Base-by-base conservation (phyloP, 1,140 invertebrate genomes). In the Zaprionus ornatus region DNA sequence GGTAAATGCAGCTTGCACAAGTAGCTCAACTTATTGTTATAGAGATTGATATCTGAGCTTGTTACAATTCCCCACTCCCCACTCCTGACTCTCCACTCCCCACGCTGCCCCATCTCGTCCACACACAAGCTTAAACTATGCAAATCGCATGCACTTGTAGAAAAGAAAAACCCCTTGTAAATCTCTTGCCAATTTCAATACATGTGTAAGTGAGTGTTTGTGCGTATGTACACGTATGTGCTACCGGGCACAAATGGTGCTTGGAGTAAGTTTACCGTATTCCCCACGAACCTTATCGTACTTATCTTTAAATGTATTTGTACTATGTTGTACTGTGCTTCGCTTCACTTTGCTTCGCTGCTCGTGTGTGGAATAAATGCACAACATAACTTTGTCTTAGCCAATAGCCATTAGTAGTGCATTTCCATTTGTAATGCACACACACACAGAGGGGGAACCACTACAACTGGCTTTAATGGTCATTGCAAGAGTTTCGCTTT, bases 341-440 rank as follows among this genome's bases (percentile, higher is more conserved):
- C 32, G 32, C 32, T 27, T 27, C 27, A 27, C 13, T 37, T 45
- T 4, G 37, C 15, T n/a, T 54, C 7, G n/a, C 13, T 56, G 54
- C 6, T n/a, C 7, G 45, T 37, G 27, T 70, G 21, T 42, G 15
- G 62, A 69, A 74, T 74, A 79, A 86, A 70, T 74, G 79, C 76
- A 82, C 37, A 74, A 66, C 77, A 86, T 80, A 87, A 88, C 80
- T 88, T 87, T 83, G 84, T 80, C 83, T 82, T 77, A 70, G 74
- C 65, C 66, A 88, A 83, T 84, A 75, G 70, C 80, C 77, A 88
- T 80, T 80, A 80, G 84, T 80, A 82, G 73, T 77, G 83, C 83
- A 87, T 83, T 86, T 79, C 68, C 77, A 85, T 69, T 85, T 78
- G 66, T 71, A 70, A 56, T n/a, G n/a, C 48, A 66, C 27, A 62